A percentile compares a stretch with the other conserved stretches of the same genome.
These are phyloP conservation scores for Amphiprion ocellaris DNA, from an alignment of 2,113 vertebrate genomes.

Conservation along the genomic window DNA sequence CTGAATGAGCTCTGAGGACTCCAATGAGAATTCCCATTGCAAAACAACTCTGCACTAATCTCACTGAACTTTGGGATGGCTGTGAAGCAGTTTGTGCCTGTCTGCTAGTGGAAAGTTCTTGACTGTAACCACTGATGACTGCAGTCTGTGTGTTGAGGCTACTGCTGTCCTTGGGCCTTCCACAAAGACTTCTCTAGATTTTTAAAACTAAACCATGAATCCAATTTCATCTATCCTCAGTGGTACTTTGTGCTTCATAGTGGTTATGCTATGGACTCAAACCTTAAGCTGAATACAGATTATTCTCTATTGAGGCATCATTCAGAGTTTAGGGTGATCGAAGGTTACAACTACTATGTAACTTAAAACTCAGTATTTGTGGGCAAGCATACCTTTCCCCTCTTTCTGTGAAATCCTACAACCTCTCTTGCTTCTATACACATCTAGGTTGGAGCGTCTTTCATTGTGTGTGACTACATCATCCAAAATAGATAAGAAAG, in stretches of 20 bases:
- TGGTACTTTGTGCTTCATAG: conserved; percentile 32
- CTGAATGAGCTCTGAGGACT: conserved; percentile 73
- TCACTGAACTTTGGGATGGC: no score
- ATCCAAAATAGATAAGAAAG: conserved; percentile 69
- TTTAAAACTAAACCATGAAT: conserved; percentile 61
- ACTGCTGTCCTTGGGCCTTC: conserved; percentile 58
- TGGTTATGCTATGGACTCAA: conserved; percentile 54
- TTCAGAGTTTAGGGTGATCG: not conserved
- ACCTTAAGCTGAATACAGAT: conserved; percentile 61
- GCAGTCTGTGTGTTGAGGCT: no score
- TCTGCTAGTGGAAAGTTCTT: no score
- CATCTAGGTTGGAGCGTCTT: conserved; percentile 31
- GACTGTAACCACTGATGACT: no score
- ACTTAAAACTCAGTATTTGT: conserved; percentile 26
- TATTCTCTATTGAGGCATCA: conserved; percentile 26
- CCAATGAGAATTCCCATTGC: conserved; percentile 77
- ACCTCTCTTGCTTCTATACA: conserved; percentile 33
- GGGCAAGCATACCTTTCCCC: not conserved
- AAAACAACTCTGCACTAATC: not conserved
- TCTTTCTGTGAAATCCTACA: not conserved
- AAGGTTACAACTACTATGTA: conserved; percentile 21
- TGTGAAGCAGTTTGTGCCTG: no score
- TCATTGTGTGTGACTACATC: conserved; percentile 41
- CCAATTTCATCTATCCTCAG: conserved; percentile 51
- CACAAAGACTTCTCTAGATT: conserved; percentile 70